Conservation (phyloP, 2,113 vertebrate genomes). For the Aplodontia rufa region DNA sequence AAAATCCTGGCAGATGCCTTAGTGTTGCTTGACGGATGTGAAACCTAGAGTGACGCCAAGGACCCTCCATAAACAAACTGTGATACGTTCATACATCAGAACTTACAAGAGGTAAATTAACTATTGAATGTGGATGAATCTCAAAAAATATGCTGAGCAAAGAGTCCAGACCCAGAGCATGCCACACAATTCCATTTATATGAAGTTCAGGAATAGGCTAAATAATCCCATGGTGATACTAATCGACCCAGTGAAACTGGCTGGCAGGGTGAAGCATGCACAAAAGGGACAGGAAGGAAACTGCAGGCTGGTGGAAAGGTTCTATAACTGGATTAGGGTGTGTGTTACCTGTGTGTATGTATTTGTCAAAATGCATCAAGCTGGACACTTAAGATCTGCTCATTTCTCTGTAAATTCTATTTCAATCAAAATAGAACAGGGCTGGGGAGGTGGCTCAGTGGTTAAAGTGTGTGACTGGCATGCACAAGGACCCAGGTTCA, state of each 20-base stretch:
- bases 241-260: rapidly evolving
- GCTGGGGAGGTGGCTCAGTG: too few relatives aligned
- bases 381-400: not conserved
- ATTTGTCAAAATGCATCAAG: not conserved
- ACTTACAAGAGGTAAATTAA: not conserved
- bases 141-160: not conserved
- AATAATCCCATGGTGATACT: rapidly evolving
- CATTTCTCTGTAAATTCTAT: too few relatives aligned
- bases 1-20: not conserved
- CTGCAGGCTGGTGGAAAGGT: not conserved
- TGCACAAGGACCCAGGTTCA: too few relatives aligned
- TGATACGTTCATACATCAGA: not conserved
- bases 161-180: not conserved
- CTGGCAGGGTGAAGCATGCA: rapidly evolving
- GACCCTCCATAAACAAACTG: not conserved
- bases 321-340: not conserved
- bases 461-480: too few relatives aligned
- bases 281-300: not conserved
- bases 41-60: too few relatives aligned
- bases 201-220: not conserved
- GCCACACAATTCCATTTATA: not conserved
- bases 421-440: not conserved
- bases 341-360: not conserved
- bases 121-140: rapidly evolving
- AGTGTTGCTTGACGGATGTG: rapidly evolving